Conservation (phyloP, 2,113 vertebrate species). For the Gymnarchus niloticus region DNA sequence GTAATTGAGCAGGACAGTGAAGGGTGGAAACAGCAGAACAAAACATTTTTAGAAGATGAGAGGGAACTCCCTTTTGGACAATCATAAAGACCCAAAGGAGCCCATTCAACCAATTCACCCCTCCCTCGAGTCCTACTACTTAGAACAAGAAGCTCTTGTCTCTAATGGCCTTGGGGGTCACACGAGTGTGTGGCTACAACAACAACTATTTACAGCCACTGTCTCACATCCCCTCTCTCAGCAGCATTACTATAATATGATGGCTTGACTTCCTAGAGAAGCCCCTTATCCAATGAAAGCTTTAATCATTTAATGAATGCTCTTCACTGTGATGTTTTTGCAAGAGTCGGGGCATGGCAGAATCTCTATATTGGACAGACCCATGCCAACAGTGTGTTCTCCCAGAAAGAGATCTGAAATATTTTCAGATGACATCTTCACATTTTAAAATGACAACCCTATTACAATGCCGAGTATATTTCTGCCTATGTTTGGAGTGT, state of each 20-base stretch:
- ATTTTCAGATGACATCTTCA: neutral
- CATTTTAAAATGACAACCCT: neutral
- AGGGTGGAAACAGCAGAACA: neutral
- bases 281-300: neutral
- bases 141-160: constrained; percentile 44
- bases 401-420: constrained; percentile 32
- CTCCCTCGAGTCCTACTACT: neutral
- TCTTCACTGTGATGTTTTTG: neutral
- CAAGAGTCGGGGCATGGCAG: constrained; percentile 24
- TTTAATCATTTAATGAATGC: constrained; percentile 2
- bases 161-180: constrained; percentile 34
- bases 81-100: constrained; percentile 23
- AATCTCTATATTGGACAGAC: too few relatives aligned
- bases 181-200: constrained; percentile 19
- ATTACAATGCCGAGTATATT: neutral
- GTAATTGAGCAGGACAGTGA: neutral
- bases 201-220: constrained; percentile 34
- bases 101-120: constrained; percentile 26
- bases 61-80: neutral
- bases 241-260: neutral
- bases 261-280: neutral
- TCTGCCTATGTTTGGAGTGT: neutral
- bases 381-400: constrained; percentile 28
- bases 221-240: neutral
- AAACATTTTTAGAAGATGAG: neutral